phyloP scores from a whole-genome alignment of 2,888 invertebrate genomes.

The Thalpophila matura region DNA sequence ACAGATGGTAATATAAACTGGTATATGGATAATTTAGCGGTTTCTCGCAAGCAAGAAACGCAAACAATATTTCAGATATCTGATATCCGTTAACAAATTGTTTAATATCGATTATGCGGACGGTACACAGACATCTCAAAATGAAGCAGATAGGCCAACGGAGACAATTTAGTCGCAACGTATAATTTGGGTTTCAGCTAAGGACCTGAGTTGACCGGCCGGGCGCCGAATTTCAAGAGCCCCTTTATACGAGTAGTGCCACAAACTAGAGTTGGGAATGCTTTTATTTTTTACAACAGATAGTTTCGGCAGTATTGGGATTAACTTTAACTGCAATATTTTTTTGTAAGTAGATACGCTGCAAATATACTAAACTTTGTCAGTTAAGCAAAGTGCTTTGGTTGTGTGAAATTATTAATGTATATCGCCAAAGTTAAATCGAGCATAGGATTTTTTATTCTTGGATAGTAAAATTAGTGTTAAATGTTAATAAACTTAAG shows the following conservation, averaged over 20 bases:
- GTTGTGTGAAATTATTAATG: no score
- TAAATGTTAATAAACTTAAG: no score
- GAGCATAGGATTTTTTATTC: no score
- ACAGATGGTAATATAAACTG: no score
- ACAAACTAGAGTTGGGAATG: constrained; percentile 38
- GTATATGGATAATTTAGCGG: no score
- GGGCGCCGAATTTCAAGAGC: constrained; percentile 77
- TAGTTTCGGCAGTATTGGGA: constrained; percentile 18
- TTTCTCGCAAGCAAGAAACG: not conserved
- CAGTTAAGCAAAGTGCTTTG: not conserved
- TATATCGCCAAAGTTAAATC: no score
- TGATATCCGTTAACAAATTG: not conserved
- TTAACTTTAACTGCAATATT: not conserved
- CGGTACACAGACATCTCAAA: constrained; percentile 79
- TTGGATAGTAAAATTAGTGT: no score
- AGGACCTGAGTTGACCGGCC: constrained; percentile 74
- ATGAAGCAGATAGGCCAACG: constrained; percentile 74
- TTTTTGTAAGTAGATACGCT: constrained; percentile 10
- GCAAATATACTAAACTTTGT: not conserved
- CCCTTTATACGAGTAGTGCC: constrained; percentile 51
- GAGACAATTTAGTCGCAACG: constrained; percentile 83
- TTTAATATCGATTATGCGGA: constrained; percentile 50
- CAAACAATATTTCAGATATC: constrained; percentile 6
- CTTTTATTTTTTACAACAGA: constrained; percentile 34
- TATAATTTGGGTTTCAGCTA: constrained; percentile 81